These are phyloP conservation scores for Chiloscyllium plagiosum DNA, from an alignment of 2,113 vertebrate species.

Conservation along the genomic window DNA sequence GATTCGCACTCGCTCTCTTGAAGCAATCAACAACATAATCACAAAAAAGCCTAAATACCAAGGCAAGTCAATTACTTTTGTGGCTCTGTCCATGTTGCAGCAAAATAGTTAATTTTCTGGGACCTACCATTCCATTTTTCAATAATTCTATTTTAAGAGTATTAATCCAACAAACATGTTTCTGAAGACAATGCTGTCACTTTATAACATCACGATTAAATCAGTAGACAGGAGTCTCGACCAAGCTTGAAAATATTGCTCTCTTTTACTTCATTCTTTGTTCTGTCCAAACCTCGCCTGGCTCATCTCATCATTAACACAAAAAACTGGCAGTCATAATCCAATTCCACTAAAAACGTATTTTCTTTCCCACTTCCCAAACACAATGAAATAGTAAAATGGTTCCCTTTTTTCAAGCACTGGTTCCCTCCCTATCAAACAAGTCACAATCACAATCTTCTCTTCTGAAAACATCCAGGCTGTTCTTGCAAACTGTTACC, in stretches of 20 bases:
- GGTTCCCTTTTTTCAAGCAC: neutral
- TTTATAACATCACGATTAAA: slow-evolving; percentile 70
- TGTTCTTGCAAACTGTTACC: neutral
- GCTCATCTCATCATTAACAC: neutral
- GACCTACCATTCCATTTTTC: slow-evolving; percentile 83
- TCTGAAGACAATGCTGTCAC: slow-evolving; percentile 72
- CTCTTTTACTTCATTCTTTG: neutral
- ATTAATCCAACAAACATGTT: slow-evolving; percentile 75
- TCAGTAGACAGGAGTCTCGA: slow-evolving; percentile 40
- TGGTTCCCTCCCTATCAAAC: neutral
- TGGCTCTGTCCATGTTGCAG: slow-evolving; percentile 75
- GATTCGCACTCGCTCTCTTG: slow-evolving; percentile 93
- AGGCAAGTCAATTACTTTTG: slow-evolving; percentile 95
- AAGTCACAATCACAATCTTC: neutral
- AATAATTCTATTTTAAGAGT: slow-evolving; percentile 72
- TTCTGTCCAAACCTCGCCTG: neutral
- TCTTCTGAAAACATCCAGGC: neutral
- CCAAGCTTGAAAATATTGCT: neutral
- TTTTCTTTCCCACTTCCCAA: neutral
- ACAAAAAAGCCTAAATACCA: slow-evolving; percentile 90
- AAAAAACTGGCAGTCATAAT: neutral
- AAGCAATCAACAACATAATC: slow-evolving; percentile 92
- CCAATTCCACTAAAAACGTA: neutral
- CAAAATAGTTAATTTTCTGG: slow-evolving; percentile 81
- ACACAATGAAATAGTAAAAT: neutral